phyloP scores from a whole-genome alignment of 2,888 invertebrate genomes.

The Pimpla rufipes region DNA sequence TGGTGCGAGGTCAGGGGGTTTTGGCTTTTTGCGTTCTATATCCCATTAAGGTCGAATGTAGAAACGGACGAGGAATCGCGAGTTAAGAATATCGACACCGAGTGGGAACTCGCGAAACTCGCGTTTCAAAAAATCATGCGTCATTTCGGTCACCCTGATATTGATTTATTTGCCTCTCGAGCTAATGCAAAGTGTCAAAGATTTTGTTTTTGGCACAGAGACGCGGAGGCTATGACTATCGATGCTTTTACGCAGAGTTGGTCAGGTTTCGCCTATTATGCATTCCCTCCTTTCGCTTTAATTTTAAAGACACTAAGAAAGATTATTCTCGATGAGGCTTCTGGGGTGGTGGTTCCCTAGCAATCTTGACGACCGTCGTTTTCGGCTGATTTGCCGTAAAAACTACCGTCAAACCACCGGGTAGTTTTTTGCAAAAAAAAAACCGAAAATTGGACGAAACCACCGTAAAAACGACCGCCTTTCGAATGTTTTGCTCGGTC shows the following conservation, averaged over 20 bases:
- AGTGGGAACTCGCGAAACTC: slow-evolving; percentile 29
- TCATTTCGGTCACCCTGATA: slow-evolving; percentile 14
- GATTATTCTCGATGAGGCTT: not conserved
- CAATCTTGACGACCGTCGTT: too few relatives aligned
- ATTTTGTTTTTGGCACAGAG: slow-evolving; percentile 13
- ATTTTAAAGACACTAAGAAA: not conserved
- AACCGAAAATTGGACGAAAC: too few relatives aligned
- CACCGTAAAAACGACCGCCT: too few relatives aligned
- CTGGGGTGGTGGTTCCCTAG: not conserved
- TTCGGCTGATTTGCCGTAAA: too few relatives aligned
- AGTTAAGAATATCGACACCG: slow-evolving; percentile 36
- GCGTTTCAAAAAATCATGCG: slow-evolving; percentile 18
- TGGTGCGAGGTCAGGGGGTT: slow-evolving; percentile 49
- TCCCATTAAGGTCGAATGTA: slow-evolving; percentile 44
- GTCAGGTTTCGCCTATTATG: not conserved
- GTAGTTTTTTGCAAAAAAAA: too few relatives aligned
- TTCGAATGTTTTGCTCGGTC: too few relatives aligned
- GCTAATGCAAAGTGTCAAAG: not conserved
- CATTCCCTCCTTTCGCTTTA: slow-evolving; percentile 7
- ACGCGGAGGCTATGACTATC: not conserved
- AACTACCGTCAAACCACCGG: too few relatives aligned
- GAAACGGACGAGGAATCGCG: slow-evolving; percentile 48
- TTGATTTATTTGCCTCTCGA: slow-evolving; percentile 28
- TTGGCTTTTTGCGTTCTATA: slow-evolving; percentile 50
- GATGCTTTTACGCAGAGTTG: not conserved